These are phyloP conservation scores for Penaeus vannamei DNA, from an alignment of 1,140 invertebrate species.

Conservation along the genomic window DNA sequence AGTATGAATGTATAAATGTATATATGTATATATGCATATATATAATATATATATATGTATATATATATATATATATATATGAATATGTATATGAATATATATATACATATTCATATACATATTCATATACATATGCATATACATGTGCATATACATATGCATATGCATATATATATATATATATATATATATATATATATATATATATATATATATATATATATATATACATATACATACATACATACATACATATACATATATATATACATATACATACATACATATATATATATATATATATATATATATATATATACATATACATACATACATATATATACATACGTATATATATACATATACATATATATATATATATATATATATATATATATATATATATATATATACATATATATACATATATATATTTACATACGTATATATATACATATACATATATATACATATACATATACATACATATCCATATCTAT, in stretches of 20 bases:
- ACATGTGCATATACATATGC: too few species aligned
- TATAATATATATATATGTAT: background rate
- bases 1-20: background rate
- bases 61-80: background rate
- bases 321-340: background rate
- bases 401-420: slow-evolving; percentile 5
- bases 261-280: background rate
- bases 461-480: slow-evolving; percentile 28
- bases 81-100: background rate
- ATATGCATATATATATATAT: background rate
- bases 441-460: background rate
- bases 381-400: slow-evolving; percentile 20
- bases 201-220: slow-evolving; percentile 17
- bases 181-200: slow-evolving; percentile 30
- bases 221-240: slow-evolving; percentile 10
- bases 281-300: slow-evolving; percentile 10
- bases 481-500: slow-evolving; percentile 24
- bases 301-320: background rate
- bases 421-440: slow-evolving; percentile 5
- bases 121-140: too few species aligned
- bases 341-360: background rate
- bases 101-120: background rate
- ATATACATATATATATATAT: slow-evolving; percentile 6
- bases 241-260: background rate
- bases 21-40: background rate